Evolutionary conservation across 2,888 invertebrate genomes (phyloP).

Genomic region (Leistus spinibarbis): DNA sequence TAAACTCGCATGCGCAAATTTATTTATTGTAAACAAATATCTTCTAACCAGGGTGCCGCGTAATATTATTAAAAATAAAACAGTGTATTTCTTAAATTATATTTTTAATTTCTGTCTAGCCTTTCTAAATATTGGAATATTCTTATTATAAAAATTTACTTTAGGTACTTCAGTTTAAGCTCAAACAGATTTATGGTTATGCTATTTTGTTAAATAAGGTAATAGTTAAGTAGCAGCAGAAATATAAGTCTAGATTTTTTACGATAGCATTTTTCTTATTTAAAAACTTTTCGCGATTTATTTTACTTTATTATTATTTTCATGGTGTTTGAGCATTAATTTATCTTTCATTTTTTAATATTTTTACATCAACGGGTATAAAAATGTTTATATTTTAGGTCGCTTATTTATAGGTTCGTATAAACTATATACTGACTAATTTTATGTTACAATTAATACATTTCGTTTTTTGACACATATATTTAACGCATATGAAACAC

Average conservation of each 20-base stretch:
- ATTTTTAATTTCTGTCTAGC: not conserved
- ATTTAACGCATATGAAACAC: slow-evolving; percentile 1
- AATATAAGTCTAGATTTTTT: not conserved
- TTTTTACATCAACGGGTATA: slow-evolving; percentile 13
- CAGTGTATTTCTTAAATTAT: too few species aligned
- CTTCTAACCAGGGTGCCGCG: too few species aligned
- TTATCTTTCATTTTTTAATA: not conserved
- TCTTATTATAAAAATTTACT: not conserved
- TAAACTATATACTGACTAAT: not conserved
- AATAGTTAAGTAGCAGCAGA: not conserved
- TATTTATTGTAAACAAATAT: too few species aligned
- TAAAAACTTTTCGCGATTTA: not conserved
- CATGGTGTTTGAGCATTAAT: not conserved
- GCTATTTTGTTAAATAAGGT: too few species aligned
- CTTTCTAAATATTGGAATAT: not conserved
- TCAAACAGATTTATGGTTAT: not conserved
- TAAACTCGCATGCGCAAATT: too few species aligned
- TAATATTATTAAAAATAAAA: too few species aligned
- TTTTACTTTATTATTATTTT: not conserved
- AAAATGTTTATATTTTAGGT: slow-evolving; percentile 17
- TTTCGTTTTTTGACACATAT: not conserved
- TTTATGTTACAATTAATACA: not conserved
- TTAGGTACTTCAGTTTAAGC: not conserved
- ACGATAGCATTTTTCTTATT: not conserved
- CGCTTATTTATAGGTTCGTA: slow-evolving; percentile 5